Conservation (phyloP, 2,797 vertebrate genomes). For the Sylvilagus floridanus region DNA sequence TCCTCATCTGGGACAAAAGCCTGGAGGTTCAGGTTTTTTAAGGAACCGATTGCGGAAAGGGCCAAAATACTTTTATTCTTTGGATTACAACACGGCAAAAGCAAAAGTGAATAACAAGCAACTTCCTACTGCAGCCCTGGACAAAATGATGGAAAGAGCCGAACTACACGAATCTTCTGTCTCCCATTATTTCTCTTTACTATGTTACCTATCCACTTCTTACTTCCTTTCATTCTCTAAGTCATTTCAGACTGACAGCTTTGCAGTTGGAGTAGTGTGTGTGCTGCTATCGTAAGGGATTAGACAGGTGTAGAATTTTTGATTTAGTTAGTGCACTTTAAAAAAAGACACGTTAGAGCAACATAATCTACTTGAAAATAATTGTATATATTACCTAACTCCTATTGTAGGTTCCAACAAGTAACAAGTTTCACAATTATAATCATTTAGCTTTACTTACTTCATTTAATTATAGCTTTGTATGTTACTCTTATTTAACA, state of each 20-base stretch:
- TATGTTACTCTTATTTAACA: too few species aligned
- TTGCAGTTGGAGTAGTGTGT: conserved; percentile 88
- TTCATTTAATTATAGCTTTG: conserved; percentile 89
- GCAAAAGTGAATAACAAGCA: conserved; percentile 85
- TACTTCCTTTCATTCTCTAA: conserved; percentile 89
- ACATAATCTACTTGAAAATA: too few species aligned
- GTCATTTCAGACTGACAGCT: conserved; percentile 90
- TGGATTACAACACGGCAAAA: conserved; percentile 99
- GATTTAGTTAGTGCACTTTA: conserved; percentile 89
- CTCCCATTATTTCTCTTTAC: conserved; percentile 86
- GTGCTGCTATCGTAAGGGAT: conserved; percentile 61
- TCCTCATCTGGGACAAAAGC: conserved; percentile 96
- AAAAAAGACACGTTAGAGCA: conserved; percentile 78
- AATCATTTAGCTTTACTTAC: conserved; percentile 92
- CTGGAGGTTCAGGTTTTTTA: conserved; percentile 91
- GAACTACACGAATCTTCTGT: conserved; percentile 88
- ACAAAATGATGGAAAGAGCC: conserved; percentile 93
- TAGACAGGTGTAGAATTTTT: conserved; percentile 86
- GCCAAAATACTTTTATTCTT: conserved; percentile 99
- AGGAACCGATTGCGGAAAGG: too few species aligned
- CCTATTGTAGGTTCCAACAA: too few species aligned
- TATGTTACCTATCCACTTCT: conserved; percentile 86
- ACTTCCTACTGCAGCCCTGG: conserved; percentile 94
- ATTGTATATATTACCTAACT: too few species aligned
- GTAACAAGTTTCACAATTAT: conserved; percentile 76